Evolutionary conservation across 2,888 invertebrate species (phyloP), one percentile per base, ranked within the genome.

Genomic region (Neria commutata): DNA sequence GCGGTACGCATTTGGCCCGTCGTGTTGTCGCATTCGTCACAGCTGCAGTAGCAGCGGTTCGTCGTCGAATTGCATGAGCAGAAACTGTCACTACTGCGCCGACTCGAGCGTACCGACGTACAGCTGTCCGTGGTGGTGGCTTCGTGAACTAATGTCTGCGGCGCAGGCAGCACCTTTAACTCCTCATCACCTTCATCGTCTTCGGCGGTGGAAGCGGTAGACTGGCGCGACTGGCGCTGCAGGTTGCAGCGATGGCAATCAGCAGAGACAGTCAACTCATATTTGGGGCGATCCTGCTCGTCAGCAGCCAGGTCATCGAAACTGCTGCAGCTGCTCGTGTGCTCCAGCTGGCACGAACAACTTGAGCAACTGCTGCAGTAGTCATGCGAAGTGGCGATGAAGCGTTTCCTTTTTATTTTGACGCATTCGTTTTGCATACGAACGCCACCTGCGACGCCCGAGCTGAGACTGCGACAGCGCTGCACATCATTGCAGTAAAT

Each of bases 1-100:
- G 75, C 76, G 11, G 73, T 75, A 59, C 71, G 45, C 74, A 75
- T 59, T 66, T 76, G 54, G 62, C 69, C 54, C 62, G 71, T 45
- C 63, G 72, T 25, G 61, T 65, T 10, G 62, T 72, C 63, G 61
- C 68, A 45, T 62, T 73, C 73, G 16, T 74, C 76, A 37, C 67
- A 73, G 26, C 72, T 72, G 42, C 72, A 75, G 24, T 71, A 77
- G 23, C 76, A 77, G 59, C 77, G 74, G 47, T 72, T 75, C 21
- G 69, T 74, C 21, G 70, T 71, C 2, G 78, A 79, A 58, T 75
- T 74, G 61, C 81, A 80, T 8, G 80, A 80, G 49, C 79, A 77
- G 58, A 74, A 76, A 58, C 80, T 80, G 14, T 68, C 64, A 40
- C 76, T 75, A 56, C 78, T 74, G 16, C 73, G 70, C 6, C 74